A percentile compares a stretch with the other conserved stretches of the same genome.
phyloP scores from a whole-genome alignment of 2,113 vertebrate genomes.

The Phrynosoma blainvillii region DNA sequence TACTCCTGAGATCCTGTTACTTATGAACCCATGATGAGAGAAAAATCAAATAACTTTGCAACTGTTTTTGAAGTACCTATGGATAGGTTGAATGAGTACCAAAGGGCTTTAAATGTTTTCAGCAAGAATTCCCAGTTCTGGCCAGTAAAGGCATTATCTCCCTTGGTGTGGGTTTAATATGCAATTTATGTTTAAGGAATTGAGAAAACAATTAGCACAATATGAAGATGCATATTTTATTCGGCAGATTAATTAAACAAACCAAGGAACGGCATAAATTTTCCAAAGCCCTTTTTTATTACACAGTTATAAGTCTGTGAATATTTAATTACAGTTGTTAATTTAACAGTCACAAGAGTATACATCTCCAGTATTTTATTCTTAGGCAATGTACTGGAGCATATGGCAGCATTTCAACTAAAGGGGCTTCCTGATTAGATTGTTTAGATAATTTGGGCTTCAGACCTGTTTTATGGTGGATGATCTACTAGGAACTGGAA shows the following conservation, averaged over 20 bases:
- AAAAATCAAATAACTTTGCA: constrained; percentile 22
- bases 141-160: neutral
- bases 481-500: too few relatives aligned
- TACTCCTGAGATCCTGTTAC: neutral
- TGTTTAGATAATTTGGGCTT: too few relatives aligned
- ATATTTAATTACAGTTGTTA: neutral
- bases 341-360: neutral
- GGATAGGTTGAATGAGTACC: neutral
- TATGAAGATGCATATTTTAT: neutral
- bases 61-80: neutral
- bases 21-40: rapidly evolving
- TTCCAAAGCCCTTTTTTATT: neutral
- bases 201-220: constrained; percentile 5
- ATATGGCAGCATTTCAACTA: too few relatives aligned
- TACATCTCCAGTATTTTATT: too few relatives aligned
- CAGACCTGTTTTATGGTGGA: too few relatives aligned
- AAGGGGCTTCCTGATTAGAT: too few relatives aligned
- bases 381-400: too few relatives aligned
- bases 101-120: neutral
- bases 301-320: neutral
- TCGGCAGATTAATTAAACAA: constrained; percentile 11
- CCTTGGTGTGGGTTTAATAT: neutral
- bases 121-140: neutral
- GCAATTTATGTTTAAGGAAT: neutral
- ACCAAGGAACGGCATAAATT: constrained; percentile 1